These are phyloP conservation scores for Pristionchus maxplancki DNA, from an alignment of 2,888 invertebrate species.

Conservation along the genomic window DNA sequence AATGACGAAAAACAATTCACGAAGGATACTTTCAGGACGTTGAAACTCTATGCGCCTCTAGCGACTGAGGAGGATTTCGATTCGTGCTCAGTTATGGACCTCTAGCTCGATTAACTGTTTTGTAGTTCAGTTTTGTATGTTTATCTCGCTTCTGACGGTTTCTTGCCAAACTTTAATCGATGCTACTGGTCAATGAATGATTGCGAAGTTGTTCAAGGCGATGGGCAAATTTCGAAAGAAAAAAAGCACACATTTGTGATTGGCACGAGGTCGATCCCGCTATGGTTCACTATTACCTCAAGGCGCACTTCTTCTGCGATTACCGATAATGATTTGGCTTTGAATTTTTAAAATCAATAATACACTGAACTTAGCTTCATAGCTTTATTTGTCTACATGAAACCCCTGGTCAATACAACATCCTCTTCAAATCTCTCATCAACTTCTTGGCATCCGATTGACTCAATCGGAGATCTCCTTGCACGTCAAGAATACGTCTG, in stretches of 20 bases:
- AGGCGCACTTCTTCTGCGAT: no score
- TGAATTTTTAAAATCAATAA: no score
- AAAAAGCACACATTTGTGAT: no score
- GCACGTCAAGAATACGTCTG: neutral
- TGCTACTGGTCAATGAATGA: neutral
- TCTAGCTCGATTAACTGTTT: neutral
- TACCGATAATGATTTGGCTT: no score
- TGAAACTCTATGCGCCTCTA: neutral
- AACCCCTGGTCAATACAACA: neutral
- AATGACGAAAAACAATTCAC: neutral
- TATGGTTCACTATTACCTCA: neutral
- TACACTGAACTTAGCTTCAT: no score
- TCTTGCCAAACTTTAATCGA: neutral
- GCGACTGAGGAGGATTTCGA: constrained; percentile 26
- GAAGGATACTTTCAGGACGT: neutral
- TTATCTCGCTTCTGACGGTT: neutral
- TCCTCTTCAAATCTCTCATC: constrained; percentile 19
- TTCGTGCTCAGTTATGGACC: neutral
- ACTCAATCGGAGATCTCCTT: constrained; percentile 28
- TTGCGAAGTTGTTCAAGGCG: neutral
- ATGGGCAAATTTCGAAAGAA: no score
- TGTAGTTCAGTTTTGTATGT: neutral
- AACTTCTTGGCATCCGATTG: neutral
- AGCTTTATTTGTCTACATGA: no score
- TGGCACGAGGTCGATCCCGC: no score